A percentile compares a stretch with the other conserved stretches of the same genome.
Evolutionary conservation across 1,140 invertebrate genomes (phyloP).

Genomic region (Lordiphosa stackelbergi): DNA sequence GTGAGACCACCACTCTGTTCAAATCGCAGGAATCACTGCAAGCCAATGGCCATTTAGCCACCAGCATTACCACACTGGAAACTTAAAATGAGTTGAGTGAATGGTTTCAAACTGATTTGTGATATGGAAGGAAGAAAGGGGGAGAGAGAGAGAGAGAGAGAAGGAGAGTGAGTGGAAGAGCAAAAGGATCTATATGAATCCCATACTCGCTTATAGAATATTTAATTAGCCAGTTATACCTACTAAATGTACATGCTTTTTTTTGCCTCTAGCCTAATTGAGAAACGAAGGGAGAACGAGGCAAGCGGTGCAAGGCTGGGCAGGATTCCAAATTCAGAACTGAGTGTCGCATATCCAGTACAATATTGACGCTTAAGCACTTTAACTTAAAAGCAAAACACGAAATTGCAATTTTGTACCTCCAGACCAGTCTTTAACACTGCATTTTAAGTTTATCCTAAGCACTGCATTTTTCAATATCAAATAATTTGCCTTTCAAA

Average conservation of each 20-base stretch:
- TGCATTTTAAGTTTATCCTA: too few species aligned
- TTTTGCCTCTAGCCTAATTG: slow-evolving; percentile 6
- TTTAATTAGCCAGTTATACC: slow-evolving; percentile 29
- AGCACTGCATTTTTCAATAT: too few species aligned
- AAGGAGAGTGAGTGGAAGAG: background rate
- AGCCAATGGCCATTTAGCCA: slow-evolving; percentile 28
- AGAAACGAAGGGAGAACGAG: too few species aligned
- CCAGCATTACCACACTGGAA: slow-evolving; percentile 24
- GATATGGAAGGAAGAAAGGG: slow-evolving; percentile 37
- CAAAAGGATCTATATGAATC: slow-evolving; percentile 5
- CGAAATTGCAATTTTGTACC: too few species aligned
- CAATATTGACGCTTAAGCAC: too few species aligned
- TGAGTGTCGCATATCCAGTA: too few species aligned
- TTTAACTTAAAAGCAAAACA: too few species aligned
- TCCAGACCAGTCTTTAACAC: too few species aligned
- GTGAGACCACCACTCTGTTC: slow-evolving; percentile 59
- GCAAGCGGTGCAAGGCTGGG: too few species aligned
- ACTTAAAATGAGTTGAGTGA: slow-evolving; percentile 17
- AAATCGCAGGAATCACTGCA: slow-evolving; percentile 55
- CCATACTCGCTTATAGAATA: slow-evolving; percentile 11
- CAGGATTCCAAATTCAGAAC: too few species aligned
- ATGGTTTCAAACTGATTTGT: slow-evolving; percentile 66
- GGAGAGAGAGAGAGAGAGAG: background rate
- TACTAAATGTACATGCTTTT: slow-evolving; percentile 23
- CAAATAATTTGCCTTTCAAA: too few species aligned